Conservation (phyloP, 2,888 invertebrate species). For the Thysanoteuthis rhombus region DNA sequence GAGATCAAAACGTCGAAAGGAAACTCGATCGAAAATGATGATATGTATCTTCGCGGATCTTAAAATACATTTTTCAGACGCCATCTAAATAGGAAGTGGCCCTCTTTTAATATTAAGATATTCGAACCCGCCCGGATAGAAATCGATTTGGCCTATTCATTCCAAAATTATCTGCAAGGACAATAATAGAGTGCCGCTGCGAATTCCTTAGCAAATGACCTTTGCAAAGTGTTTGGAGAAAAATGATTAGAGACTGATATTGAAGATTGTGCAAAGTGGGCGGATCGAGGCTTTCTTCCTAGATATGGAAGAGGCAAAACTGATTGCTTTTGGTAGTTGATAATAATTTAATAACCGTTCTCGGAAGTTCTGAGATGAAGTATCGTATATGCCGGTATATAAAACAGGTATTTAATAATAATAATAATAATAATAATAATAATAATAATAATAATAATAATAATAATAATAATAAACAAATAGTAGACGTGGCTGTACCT, state of each 20-base stretch:
- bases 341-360: too few relatives aligned
- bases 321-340: too few relatives aligned
- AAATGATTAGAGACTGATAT: neutral
- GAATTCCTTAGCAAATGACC: constrained; percentile 12
- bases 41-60: neutral
- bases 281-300: too few relatives aligned
- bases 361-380: too few relatives aligned
- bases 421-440: too few relatives aligned
- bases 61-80: neutral
- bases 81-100: neutral
- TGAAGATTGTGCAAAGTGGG: neutral
- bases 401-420: too few relatives aligned
- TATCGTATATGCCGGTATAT: too few relatives aligned
- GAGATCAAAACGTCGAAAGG: neutral
- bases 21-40: neutral
- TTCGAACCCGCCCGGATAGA: neutral
- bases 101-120: neutral
- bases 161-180: neutral
- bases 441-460: too few relatives aligned
- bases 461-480: too few relatives aligned
- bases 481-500: too few relatives aligned
- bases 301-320: too few relatives aligned
- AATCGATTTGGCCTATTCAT: neutral
- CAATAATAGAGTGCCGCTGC: neutral
- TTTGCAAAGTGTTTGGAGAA: neutral